Evolutionary conservation across 2,888 invertebrate species (phyloP).

Genomic region (Nomada hirtipes): DNA sequence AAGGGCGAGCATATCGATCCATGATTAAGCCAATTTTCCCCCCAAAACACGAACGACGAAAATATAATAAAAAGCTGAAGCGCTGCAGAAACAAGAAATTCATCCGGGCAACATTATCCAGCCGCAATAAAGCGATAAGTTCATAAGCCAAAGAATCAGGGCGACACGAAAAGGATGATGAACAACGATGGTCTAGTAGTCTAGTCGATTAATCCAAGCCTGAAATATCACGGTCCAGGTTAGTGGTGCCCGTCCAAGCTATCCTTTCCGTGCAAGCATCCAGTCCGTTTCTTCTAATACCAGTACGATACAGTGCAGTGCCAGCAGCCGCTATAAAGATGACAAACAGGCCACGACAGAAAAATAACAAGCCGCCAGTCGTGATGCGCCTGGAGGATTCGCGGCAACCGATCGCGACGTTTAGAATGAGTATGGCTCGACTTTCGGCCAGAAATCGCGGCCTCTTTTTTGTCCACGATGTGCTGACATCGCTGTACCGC

Average conservation of each 20-base stretch:
- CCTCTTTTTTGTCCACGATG: slow-evolving; percentile 23
- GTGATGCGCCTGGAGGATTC: slow-evolving; percentile 33
- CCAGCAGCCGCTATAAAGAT: slow-evolving; percentile 60
- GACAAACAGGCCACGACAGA: slow-evolving; percentile 66
- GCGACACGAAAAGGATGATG: neutral
- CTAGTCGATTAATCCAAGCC: slow-evolving; percentile 56
- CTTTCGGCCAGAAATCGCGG: slow-evolving; percentile 30
- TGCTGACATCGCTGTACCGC: slow-evolving; percentile 11
- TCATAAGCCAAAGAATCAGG: slow-evolving; percentile 27
- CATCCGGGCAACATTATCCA: neutral
- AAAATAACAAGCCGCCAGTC: slow-evolving; percentile 67
- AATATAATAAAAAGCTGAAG: neutral
- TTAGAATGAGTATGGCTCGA: slow-evolving; percentile 50
- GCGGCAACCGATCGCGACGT: slow-evolving; percentile 48
- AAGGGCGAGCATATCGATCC: too few relatives aligned
- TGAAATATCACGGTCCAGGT: slow-evolving; percentile 53
- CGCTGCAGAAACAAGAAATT: neutral
- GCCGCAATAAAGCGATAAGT: slow-evolving; percentile 19
- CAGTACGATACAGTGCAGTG: slow-evolving; percentile 23
- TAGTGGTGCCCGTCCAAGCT: slow-evolving; percentile 33
- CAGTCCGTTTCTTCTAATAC: slow-evolving; percentile 39
- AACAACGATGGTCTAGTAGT: slow-evolving; percentile 13
- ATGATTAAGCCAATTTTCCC: neutral
- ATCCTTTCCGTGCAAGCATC: slow-evolving; percentile 8
- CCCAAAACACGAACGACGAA: too few relatives aligned